Evolutionary conservation across 2,888 invertebrate species (phyloP).

Genomic region (Calliphora vomitoria): DNA sequence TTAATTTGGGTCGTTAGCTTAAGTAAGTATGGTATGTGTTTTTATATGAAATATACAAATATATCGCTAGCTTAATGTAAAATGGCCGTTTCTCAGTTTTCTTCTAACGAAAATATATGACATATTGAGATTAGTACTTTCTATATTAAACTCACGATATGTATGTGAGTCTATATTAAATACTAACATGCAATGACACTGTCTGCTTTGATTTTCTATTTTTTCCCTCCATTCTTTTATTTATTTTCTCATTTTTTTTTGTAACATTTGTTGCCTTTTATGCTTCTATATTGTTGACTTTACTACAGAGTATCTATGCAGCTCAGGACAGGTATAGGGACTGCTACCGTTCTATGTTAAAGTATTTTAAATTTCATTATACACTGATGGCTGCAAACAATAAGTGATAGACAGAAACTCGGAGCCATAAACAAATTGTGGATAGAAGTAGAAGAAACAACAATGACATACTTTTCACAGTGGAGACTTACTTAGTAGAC

Average conservation of each 20-base stretch:
- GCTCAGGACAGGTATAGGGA: background rate
- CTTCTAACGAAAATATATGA: too few relatives aligned
- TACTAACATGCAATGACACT: slow-evolving; percentile 2
- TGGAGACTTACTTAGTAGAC: background rate
- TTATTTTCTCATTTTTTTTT: background rate
- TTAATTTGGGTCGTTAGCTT: too few relatives aligned
- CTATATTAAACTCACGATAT: background rate
- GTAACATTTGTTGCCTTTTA: background rate
- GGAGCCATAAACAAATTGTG: background rate
- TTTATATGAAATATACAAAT: too few relatives aligned
- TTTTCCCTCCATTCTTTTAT: background rate
- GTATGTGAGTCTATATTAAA: background rate
- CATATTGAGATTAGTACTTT: too few relatives aligned
- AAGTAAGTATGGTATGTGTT: too few relatives aligned
- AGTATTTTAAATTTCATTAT: slow-evolving; percentile 65
- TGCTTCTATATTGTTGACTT: slow-evolving; percentile 6
- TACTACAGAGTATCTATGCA: background rate
- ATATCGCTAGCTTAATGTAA: too few relatives aligned
- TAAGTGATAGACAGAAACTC: background rate
- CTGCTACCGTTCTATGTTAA: background rate
- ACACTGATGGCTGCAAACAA: slow-evolving; percentile 35
- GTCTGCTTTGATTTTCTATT: slow-evolving; percentile 20
- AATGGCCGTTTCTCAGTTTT: too few relatives aligned
- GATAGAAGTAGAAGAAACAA: background rate
- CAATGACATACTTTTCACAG: slow-evolving; percentile 20